These are phyloP conservation scores for Diploscapter pachys DNA, from an alignment of 1,140 invertebrate species.

Conservation along the genomic window DNA sequence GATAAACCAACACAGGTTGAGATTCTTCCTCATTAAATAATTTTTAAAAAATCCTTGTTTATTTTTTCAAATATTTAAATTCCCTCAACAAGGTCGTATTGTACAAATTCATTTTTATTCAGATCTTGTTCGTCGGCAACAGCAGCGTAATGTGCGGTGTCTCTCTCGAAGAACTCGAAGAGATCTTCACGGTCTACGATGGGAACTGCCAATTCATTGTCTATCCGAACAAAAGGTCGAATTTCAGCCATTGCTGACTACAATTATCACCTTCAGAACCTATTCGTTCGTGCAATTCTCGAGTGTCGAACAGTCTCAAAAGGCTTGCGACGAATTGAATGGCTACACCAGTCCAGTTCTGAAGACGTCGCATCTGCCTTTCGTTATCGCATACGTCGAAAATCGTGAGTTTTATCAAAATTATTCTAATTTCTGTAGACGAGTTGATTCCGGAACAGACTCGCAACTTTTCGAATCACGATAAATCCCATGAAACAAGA, in stretches of 20 bases:
- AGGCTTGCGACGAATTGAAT: constrained; percentile 18
- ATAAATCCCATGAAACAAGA: no score
- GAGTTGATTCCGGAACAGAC: no score
- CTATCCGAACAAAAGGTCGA: constrained; percentile 29
- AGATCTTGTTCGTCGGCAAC: constrained; percentile 33
- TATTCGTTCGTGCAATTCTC: constrained; percentile 39
- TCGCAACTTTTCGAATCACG: no score
- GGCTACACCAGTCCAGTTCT: constrained; percentile 19
- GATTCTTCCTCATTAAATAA: neutral
- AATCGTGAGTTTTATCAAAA: constrained; percentile 59
- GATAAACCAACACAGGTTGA: constrained; percentile 25
- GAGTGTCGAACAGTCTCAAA: constrained; percentile 4
- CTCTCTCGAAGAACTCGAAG: constrained; percentile 29
- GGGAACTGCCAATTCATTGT: constrained; percentile 23
- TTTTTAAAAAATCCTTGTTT: constrained; percentile 10
- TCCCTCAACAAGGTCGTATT: no score
- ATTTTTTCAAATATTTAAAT: no score
- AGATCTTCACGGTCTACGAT: constrained; percentile 28
- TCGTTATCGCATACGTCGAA: constrained; percentile 70
- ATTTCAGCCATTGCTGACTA: neutral
- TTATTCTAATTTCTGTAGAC: no score
- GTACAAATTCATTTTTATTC: neutral
- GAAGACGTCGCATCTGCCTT: constrained; percentile 63
- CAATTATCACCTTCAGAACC: constrained; percentile 12
- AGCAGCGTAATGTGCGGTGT: constrained; percentile 36